These are phyloP conservation scores for Genyomyrus donnyi DNA, from an alignment of 2,113 vertebrate species.

Conservation along the genomic window DNA sequence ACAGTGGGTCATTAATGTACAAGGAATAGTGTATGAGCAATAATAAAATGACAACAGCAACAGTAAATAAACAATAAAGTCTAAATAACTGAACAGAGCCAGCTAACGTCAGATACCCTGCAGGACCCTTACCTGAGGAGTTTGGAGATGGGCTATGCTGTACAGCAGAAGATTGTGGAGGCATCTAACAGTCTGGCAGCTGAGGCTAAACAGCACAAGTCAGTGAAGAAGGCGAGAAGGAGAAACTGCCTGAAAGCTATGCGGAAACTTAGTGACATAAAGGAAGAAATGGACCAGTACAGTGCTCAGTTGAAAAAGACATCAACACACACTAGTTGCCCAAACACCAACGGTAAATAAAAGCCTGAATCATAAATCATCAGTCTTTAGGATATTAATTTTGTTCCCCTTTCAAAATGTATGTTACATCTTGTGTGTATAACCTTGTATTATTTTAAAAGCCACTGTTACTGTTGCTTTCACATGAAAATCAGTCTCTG, in stretches of 20 bases:
- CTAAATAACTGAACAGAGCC: not conserved
- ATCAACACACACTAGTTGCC: slow-evolving; percentile 76
- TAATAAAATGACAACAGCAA: not conserved
- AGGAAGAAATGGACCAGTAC: slow-evolving; percentile 89
- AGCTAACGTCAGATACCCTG: slow-evolving; percentile 1
- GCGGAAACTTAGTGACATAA: slow-evolving; percentile 85
- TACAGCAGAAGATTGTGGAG: slow-evolving; percentile 91
- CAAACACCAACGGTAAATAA: slow-evolving; percentile 68
- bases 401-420: not conserved
- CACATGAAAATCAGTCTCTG: not conserved
- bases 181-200: slow-evolving; percentile 86
- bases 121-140: slow-evolving; percentile 86
- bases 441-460: not conserved
- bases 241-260: slow-evolving; percentile 83
- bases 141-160: slow-evolving; percentile 86
- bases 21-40: not conserved
- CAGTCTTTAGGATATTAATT: not conserved
- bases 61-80: not conserved
- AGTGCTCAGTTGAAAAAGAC: slow-evolving; percentile 84
- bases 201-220: slow-evolving; percentile 82
- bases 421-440: not conserved
- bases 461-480: not conserved
- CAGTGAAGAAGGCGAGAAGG: slow-evolving; percentile 86
- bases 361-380: not conserved
- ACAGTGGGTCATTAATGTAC: not conserved